Conservation (phyloP, 2,797 vertebrate species). For the Gymnothorax reevesii region DNA sequence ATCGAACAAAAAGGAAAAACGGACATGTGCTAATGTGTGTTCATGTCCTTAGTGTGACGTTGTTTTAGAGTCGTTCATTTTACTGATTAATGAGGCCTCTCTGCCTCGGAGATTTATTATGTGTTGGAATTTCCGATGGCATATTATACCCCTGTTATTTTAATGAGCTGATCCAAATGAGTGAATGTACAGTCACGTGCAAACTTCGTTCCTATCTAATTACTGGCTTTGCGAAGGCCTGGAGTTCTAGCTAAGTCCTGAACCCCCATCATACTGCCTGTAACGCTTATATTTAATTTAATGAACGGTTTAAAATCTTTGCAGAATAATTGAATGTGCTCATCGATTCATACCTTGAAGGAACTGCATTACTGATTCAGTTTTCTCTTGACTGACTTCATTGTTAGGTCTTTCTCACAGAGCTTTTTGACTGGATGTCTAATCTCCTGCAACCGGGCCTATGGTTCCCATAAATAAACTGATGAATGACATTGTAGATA, state of each 20-base stretch:
- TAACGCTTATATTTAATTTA: conserved; percentile 31
- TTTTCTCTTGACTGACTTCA: conserved; percentile 9
- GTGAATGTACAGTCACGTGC: not conserved
- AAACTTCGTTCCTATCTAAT: conserved; percentile 29
- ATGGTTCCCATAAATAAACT: not conserved
- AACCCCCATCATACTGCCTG: conserved; percentile 15
- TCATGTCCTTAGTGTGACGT: not conserved
- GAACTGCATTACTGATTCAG: conserved; percentile 27
- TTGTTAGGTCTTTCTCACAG: not conserved
- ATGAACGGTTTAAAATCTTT: conserved; percentile 29
- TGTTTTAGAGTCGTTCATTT: conserved; percentile 2
- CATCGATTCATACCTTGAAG: conserved; percentile 24
- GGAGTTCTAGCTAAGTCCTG: not conserved
- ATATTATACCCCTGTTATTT: conserved; percentile 11
- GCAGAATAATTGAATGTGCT: conserved; percentile 27
- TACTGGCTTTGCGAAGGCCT: conserved; percentile 17
- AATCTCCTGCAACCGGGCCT: conserved; percentile 11
- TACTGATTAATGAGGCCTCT: conserved; percentile 3
- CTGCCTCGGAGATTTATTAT: not conserved
- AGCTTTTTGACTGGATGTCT: not conserved
- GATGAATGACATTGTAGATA: not conserved
- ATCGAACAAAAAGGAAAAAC: not conserved
- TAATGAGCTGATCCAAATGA: conserved; percentile 15
- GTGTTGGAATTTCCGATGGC: not conserved
- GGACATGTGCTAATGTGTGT: not conserved